phyloP scores from a whole-genome alignment of 2,888 invertebrate genomes.

The Scelioninae gen. 1 region DNA sequence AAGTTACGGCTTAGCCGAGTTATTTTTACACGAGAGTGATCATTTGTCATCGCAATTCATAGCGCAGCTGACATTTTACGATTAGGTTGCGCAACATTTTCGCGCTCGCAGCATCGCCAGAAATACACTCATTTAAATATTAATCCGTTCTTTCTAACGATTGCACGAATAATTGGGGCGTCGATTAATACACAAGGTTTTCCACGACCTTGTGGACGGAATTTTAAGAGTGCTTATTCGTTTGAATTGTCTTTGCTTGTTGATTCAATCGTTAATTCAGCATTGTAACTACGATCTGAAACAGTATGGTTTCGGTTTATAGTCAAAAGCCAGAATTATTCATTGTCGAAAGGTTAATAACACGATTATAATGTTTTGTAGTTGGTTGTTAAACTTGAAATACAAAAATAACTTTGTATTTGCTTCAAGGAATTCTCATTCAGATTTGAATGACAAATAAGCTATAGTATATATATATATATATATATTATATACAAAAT shows the following conservation, averaged over 20 bases:
- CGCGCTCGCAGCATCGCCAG: slow-evolving; percentile 21
- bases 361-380: too few relatives aligned
- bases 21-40: slow-evolving; percentile 16
- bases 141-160: slow-evolving; percentile 1
- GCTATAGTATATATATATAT: too few relatives aligned
- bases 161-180: neutral
- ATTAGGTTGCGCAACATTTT: slow-evolving; percentile 38
- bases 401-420: too few relatives aligned
- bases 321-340: slow-evolving; percentile 33
- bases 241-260: neutral
- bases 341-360: slow-evolving; percentile 20
- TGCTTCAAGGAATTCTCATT: too few relatives aligned
- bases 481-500: too few relatives aligned
- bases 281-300: slow-evolving; percentile 19
- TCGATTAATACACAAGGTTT: neutral
- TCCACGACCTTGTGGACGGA: neutral
- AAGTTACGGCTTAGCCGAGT: slow-evolving; percentile 7
- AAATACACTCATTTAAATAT: slow-evolving; percentile 33
- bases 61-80: slow-evolving; percentile 24
- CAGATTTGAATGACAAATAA: too few relatives aligned
- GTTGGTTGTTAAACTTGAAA: too few relatives aligned
- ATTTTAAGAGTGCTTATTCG: neutral
- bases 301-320: slow-evolving; percentile 36
- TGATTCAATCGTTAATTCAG: slow-evolving; percentile 41
- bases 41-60: slow-evolving; percentile 35